Percentiles rank a stretch among this genome's conserved stretches.
phyloP scores from a whole-genome alignment of 2,797 vertebrate genomes.

The Sebastes variabilis region DNA sequence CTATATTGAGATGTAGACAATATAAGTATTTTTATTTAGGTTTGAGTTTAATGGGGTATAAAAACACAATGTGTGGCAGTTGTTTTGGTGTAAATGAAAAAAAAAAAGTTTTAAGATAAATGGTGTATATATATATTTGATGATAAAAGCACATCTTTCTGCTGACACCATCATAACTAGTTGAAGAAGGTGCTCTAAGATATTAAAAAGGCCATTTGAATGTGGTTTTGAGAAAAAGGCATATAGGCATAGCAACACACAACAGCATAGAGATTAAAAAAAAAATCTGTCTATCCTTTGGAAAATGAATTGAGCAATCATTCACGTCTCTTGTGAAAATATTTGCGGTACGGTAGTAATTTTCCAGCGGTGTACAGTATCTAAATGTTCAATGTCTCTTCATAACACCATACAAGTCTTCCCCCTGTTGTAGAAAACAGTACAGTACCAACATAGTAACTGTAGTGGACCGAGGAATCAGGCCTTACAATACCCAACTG shows the following conservation, averaged over 20 bases:
- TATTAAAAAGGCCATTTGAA: not conserved
- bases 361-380: conserved; percentile 12
- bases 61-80: not conserved
- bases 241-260: not conserved
- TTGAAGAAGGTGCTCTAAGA: not conserved
- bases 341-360: not conserved
- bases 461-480: conserved; percentile 28
- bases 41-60: not conserved
- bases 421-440: not conserved
- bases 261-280: not conserved
- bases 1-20: not conserved
- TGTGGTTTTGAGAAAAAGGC: not conserved
- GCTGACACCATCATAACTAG: not conserved
- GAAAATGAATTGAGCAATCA: not conserved
- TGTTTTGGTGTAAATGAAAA: not conserved
- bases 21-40: not conserved
- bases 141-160: not conserved
- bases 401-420: conserved; percentile 36
- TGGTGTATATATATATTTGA: not conserved
- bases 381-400: conserved; percentile 26
- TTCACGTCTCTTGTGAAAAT: not conserved
- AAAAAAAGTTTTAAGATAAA: not conserved
- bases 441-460: not conserved
- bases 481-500: conserved; percentile 41
- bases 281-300: not conserved